These are phyloP conservation scores for Cariama cristata DNA, from an alignment of 2,113 vertebrate species.

Conservation along the genomic window DNA sequence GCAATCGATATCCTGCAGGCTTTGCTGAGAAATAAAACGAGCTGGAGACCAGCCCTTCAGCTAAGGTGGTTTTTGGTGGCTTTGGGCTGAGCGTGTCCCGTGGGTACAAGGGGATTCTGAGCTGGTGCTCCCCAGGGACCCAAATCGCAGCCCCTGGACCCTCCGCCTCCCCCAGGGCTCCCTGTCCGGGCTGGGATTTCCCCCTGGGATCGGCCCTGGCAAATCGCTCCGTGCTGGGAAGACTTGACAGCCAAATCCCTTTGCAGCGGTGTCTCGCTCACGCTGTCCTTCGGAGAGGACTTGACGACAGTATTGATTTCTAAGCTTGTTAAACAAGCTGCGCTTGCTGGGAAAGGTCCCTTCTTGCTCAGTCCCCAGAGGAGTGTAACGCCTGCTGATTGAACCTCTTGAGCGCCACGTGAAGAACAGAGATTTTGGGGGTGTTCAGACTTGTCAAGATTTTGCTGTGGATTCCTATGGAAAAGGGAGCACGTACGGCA, in stretches of 20 bases:
- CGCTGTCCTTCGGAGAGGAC: rapidly evolving
- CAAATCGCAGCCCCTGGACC: not conserved
- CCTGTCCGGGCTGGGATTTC: not conserved
- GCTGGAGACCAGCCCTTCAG: not conserved
- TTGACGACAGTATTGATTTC: not conserved
- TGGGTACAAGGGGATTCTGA: not conserved
- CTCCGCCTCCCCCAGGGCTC: rapidly evolving
- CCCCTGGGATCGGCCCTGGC: rapidly evolving
- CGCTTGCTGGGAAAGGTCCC: not conserved
- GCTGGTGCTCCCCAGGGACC: not conserved
- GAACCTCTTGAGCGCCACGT: not conserved
- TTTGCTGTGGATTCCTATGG: not conserved
- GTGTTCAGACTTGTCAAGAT: rapidly evolving
- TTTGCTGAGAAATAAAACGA: not conserved
- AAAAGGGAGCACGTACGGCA: rapidly evolving
- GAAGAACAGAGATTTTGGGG: not conserved
- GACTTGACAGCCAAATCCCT: not conserved
- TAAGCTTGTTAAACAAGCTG: not conserved
- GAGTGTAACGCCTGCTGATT: rapidly evolving
- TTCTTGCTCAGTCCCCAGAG: rapidly evolving
- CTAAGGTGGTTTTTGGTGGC: rapidly evolving
- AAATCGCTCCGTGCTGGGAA: not conserved
- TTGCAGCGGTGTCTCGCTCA: rapidly evolving
- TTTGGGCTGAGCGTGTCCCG: rapidly evolving
- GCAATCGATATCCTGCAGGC: not conserved